Base-by-base conservation (phyloP, 2,113 vertebrate genomes). In the Malurus alboscapulatus region DNA sequence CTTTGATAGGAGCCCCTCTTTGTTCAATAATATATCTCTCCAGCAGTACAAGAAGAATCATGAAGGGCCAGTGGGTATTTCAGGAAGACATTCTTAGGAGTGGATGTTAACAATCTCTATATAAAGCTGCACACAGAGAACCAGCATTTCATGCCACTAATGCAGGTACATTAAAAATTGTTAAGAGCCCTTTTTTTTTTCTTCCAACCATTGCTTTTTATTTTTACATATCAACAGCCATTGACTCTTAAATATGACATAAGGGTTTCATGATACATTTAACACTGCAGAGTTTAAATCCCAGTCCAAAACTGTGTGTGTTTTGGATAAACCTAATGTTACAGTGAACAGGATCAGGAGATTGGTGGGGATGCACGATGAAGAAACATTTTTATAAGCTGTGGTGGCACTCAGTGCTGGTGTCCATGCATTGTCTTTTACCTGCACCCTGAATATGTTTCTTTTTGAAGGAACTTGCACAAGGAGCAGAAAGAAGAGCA, bases 161-260 rank as follows among this genome's bases (percentile, higher is more conserved):
- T 79, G 51, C 38, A 72, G 24, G 29, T 61, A 66, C 27, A 30
- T 68, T 44, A 92, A 83, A 91, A 87, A 93, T 15, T 30, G 84
- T 34, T 44, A n/a, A 92, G 69, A 96, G 81, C 21, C 83, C 69
- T 87, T 88, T 88, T 67, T 67, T 91, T 29, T 82, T 92, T 92
- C 87, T 90, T 92, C 91, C 34, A 96, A 58, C 63, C 63, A 85
- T 83, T 92, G 84, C 71, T 93, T 88, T 92, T 96, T 96, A 91
- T 93, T 95, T 93, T 94, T 65, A 90, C 63, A 30, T 57, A 59
- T 38, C 30, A 69, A 83, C 24, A 86, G 84, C 73, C 69, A 51
- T 8, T 61, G 38, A 44, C 36, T 91, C 87, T 63, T 50, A 90
- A 91, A 80, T 17, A 9, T 17, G 83, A 88, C 82, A 76, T 47